phyloP scores from a whole-genome alignment of 2,888 invertebrate genomes.

The Odontocerum albicorne region DNA sequence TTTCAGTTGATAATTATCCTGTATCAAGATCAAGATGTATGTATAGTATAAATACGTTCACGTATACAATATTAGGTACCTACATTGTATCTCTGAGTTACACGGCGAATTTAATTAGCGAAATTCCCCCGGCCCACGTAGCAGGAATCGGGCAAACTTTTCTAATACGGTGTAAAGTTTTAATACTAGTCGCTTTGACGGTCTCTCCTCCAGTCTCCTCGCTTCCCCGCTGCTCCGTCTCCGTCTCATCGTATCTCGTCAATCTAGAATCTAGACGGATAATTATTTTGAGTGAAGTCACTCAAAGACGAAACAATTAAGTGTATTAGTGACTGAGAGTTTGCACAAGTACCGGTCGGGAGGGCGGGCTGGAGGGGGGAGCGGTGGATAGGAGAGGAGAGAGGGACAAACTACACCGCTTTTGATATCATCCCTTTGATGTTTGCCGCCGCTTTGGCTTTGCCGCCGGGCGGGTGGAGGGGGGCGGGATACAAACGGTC shows the following conservation, averaged over 20 bases:
- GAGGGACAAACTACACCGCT: slow-evolving; percentile 25
- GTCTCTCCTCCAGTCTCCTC: neutral
- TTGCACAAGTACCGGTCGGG: slow-evolving; percentile 18
- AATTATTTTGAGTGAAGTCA: slow-evolving; percentile 29
- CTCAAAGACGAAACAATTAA: slow-evolving; percentile 30
- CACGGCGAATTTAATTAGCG: slow-evolving; percentile 1
- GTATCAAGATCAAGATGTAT: too few relatives aligned
- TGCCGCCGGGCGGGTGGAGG: slow-evolving; percentile 4
- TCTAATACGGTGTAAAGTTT: slow-evolving; percentile 24
- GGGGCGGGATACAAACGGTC: neutral
- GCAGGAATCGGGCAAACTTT: slow-evolving; percentile 15
- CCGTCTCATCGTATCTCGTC: slow-evolving; percentile 13
- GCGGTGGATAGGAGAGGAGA: neutral
- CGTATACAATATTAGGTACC: too few relatives aligned
- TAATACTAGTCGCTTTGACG: slow-evolving; percentile 23
- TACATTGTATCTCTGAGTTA: too few relatives aligned
- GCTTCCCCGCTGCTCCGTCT: too few relatives aligned
- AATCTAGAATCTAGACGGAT: slow-evolving; percentile 26
- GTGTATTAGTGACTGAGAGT: slow-evolving; percentile 30
- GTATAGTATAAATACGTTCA: too few relatives aligned
- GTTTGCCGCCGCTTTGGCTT: slow-evolving; percentile 22
- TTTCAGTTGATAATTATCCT: too few relatives aligned
- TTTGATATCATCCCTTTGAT: slow-evolving; percentile 31
- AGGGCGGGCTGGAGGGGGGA: slow-evolving; percentile 1
- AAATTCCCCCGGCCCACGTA: neutral